A percentile compares a stretch with the other conserved stretches of the same genome.
These are phyloP conservation scores for Cryptocephalus primarius DNA, from an alignment of 2,888 invertebrate genomes.

Conservation along the genomic window DNA sequence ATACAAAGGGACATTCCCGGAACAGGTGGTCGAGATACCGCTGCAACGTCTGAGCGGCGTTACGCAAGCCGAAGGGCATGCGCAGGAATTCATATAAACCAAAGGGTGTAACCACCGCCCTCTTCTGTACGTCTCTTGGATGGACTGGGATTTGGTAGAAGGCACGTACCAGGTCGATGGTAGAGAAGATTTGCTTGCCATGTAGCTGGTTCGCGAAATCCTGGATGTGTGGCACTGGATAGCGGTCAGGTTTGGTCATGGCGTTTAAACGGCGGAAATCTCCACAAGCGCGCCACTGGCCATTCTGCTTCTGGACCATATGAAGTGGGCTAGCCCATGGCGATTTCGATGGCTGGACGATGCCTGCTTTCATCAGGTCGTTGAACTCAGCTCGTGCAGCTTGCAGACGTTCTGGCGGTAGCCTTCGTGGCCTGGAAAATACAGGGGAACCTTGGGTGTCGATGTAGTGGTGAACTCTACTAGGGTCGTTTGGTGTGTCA, in stretches of 20 bases:
- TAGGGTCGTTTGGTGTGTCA: too few species aligned
- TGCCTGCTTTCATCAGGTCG: too few species aligned
- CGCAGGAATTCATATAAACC: constrained; percentile 5
- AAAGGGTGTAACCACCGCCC: constrained; percentile 5
- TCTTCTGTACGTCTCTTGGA: constrained; percentile 1
- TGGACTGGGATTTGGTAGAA: constrained; percentile 2
- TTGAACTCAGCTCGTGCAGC: constrained; percentile 4
- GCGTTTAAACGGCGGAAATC: too few species aligned
- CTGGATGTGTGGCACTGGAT: constrained; percentile 2
- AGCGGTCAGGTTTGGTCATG: constrained; percentile 1
- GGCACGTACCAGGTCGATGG: neutral
- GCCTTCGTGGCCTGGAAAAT: constrained; percentile 1
- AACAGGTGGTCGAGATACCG: constrained; percentile 6
- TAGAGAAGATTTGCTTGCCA: constrained; percentile 1
- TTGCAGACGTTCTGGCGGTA: constrained; percentile 1
- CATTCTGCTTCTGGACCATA: too few species aligned
- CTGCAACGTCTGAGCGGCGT: constrained; percentile 6
- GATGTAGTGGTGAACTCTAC: neutral
- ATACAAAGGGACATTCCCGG: constrained; percentile 2
- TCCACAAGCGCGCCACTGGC: too few species aligned
- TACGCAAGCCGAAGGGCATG: constrained; percentile 7
- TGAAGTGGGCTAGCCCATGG: too few species aligned
- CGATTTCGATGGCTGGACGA: too few species aligned
- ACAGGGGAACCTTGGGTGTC: neutral
- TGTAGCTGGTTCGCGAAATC: constrained; percentile 1